phyloP scores from a whole-genome alignment of 2,888 invertebrate genomes.

The Thysanoteuthis rhombus region DNA sequence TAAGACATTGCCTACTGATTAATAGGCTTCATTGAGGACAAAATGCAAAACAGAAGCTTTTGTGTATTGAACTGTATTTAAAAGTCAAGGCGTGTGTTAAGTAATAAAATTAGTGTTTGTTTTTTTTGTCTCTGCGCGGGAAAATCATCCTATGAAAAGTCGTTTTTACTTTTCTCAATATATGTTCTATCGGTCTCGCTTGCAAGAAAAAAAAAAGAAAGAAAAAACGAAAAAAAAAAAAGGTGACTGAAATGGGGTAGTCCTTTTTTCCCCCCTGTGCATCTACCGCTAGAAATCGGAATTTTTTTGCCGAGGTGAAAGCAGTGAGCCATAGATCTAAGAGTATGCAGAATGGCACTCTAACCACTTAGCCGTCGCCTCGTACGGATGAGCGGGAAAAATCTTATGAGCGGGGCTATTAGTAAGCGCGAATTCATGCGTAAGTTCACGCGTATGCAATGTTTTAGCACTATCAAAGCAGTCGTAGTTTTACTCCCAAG shows the following conservation, averaged over 20 bases:
- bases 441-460: neutral
- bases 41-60: no score
- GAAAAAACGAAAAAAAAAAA: no score
- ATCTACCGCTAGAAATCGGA: neutral
- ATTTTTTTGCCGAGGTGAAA: neutral
- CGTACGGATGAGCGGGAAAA: neutral
- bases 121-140: no score
- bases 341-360: neutral
- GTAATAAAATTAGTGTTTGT: no score
- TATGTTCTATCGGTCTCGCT: neutral
- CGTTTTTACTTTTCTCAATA: no score
- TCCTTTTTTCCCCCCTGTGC: neutral
- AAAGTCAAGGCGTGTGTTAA: no score
- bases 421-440: neutral
- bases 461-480: neutral
- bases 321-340: neutral
- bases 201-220: no score
- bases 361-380: neutral
- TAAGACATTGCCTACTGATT: no score
- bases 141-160: no score
- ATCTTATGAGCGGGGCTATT: neutral
- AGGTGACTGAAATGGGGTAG: neutral
- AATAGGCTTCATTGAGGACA: no score
- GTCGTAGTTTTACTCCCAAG: neutral
- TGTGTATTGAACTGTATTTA: no score